These are phyloP conservation scores for Noctua janthina DNA, from an alignment of 2,888 invertebrate genomes.

Conservation along the genomic window DNA sequence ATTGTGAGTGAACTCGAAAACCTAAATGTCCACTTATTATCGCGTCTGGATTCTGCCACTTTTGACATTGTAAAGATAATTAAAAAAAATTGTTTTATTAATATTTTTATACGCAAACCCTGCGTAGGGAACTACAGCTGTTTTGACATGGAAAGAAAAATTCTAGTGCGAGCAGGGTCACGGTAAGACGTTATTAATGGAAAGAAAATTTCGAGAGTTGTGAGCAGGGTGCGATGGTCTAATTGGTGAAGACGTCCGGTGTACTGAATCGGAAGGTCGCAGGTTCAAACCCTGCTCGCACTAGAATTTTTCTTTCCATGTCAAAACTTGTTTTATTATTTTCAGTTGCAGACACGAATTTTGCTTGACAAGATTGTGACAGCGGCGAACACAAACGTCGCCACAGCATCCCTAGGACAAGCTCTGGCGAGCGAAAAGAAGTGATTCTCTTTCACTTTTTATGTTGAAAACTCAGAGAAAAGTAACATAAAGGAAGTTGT, in stretches of 20 bases:
- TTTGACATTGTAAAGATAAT: not conserved
- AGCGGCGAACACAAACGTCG: constrained; percentile 83
- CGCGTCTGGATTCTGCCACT: not conserved
- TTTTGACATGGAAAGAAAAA: too few species aligned
- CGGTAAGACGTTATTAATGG: too few species aligned
- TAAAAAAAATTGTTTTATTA: not conserved
- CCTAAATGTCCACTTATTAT: not conserved
- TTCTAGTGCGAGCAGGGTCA: too few species aligned
- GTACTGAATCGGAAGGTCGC: too few species aligned
- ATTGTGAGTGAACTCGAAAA: not conserved
- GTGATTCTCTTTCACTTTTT: constrained; percentile 70
- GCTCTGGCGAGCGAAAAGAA: constrained; percentile 85
- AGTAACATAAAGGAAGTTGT: constrained; percentile 23
- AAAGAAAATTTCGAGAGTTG: too few species aligned
- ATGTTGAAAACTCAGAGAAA: constrained; percentile 38
- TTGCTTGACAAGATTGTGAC: constrained; percentile 85
- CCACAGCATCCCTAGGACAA: constrained; percentile 86
- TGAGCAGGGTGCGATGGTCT: too few species aligned
- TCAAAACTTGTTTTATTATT: not conserved
- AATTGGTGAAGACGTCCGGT: too few species aligned
- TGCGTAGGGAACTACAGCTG: too few species aligned
- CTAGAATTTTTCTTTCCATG: too few species aligned
- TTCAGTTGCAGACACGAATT: constrained; percentile 82
- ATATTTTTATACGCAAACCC: too few species aligned
- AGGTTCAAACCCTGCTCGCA: too few species aligned